These are phyloP conservation scores for Setophaga petechia DNA, from an alignment of 2,113 vertebrate genomes.

Conservation along the genomic window DNA sequence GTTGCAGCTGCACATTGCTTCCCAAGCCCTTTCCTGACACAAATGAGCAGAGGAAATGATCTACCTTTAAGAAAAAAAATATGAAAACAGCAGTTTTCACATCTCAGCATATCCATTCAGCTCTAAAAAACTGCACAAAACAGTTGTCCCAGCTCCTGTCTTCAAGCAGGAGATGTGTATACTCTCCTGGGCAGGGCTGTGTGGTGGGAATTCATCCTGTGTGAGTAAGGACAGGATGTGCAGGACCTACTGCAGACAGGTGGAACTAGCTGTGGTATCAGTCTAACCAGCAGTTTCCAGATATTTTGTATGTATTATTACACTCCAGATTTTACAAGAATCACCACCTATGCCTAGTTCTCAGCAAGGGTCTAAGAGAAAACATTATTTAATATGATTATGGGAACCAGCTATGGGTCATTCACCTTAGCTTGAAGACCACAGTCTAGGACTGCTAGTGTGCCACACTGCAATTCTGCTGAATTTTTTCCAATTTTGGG, in stretches of 20 bases:
- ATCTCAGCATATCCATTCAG: neutral
- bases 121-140: neutral
- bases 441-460: neutral
- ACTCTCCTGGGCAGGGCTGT: neutral
- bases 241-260: neutral
- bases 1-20: neutral
- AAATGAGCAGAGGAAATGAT: slow-evolving; percentile 41
- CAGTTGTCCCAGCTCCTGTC: neutral
- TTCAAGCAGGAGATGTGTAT: neutral
- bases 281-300: neutral
- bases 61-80: neutral
- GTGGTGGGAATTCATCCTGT: neutral
- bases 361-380: neutral
- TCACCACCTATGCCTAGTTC: neutral
- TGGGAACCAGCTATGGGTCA: neutral
- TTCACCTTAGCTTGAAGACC: neutral
- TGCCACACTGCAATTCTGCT: neutral
- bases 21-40: slow-evolving; percentile 38
- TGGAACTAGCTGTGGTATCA: neutral
- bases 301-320: neutral
- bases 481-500: slow-evolving; percentile 3
- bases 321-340: neutral
- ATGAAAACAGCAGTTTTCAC: neutral
- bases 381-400: neutral
- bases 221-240: accelerated